Evolutionary conservation across 2,888 invertebrate genomes (phyloP).

Genomic region (Callyntrura sp.): DNA sequence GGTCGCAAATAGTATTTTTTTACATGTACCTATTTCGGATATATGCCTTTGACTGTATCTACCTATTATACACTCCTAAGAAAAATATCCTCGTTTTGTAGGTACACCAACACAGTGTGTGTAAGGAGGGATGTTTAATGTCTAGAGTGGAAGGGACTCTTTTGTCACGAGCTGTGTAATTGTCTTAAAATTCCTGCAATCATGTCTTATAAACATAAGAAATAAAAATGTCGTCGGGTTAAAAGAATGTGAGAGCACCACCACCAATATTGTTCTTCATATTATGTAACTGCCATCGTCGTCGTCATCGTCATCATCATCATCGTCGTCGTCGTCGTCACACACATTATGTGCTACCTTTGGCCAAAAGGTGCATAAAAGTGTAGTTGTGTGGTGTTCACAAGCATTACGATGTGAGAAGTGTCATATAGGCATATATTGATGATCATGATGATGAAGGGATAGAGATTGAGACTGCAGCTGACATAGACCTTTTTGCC

Average conservation of each 20-base stretch:
- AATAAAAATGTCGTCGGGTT: background rate
- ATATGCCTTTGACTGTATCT: conserved; percentile 4
- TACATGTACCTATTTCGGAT: conserved; percentile 27
- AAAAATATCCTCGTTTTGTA: background rate
- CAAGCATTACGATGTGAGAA: conserved; percentile 9
- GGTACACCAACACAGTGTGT: conserved; percentile 20
- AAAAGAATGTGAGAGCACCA: background rate
- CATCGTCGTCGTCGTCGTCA: background rate
- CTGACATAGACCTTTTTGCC: conserved; percentile 81
- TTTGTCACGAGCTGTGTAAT: background rate
- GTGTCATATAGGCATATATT: background rate
- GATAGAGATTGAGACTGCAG: conserved; percentile 70
- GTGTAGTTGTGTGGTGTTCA: conserved; percentile 37
- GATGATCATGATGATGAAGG: conserved; percentile 5
- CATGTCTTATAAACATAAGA: background rate
- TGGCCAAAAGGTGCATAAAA: conserved; percentile 56
- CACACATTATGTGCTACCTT: background rate
- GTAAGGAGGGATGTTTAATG: background rate
- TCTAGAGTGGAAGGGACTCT: no score
- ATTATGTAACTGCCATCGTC: no score
- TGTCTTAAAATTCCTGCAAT: background rate
- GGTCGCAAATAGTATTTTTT: conserved; percentile 58
- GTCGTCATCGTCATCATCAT: background rate
- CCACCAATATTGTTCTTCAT: background rate
- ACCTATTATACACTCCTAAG: background rate